Evolutionary conservation across 2,113 vertebrate species (phyloP), one percentile per base, ranked within the genome.

Genomic region (Trachemys scripta): DNA sequence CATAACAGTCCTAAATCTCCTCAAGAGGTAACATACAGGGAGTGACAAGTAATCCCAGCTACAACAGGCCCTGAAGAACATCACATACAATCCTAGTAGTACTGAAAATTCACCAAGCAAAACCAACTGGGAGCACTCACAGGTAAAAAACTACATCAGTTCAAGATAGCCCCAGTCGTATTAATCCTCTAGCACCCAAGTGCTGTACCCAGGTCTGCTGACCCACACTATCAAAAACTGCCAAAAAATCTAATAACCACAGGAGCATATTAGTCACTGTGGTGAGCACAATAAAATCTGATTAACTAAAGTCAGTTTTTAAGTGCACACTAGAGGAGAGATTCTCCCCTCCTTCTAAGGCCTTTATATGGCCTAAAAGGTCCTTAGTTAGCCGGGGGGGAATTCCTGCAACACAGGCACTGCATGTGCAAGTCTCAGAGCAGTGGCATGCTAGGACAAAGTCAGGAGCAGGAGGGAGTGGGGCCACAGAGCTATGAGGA

Each of bases 91-190:
- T 4, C 5, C 29, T 45, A 45, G 24, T 47, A 47, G 19, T 69
- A 45, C 65, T n/a, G 9, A 80, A 82, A 62, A 90, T 78, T 62
- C 69, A 85, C 12, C 72, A 47, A 86, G 2, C 85, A 84, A 92
- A 91, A 65, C 50, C 27, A 80, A 3, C 0, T 57, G 47, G 24
- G 83, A 90, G 1, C 24, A 79, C 76, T 91, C n/a, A 5, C n/a
- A 59, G 42, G 42, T 69, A 69, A 86, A 69, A 54, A 84, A 20
- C 12, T 13, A 17, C 12, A 49, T 16, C 2, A 62, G 80, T 86
- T 65, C 59, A 80, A 65, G 27, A 42, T 2, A 12, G 47, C 51
- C 0, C 0, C 50, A 12, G 35, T 78, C 9, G 42, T 53, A 65
- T n/a, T 54, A 42, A 76, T 80, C 29, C 35, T 79, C 82, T 72